phyloP scores from a whole-genome alignment of 2,888 invertebrate species.

The Euspilapteryx auroguttella region DNA sequence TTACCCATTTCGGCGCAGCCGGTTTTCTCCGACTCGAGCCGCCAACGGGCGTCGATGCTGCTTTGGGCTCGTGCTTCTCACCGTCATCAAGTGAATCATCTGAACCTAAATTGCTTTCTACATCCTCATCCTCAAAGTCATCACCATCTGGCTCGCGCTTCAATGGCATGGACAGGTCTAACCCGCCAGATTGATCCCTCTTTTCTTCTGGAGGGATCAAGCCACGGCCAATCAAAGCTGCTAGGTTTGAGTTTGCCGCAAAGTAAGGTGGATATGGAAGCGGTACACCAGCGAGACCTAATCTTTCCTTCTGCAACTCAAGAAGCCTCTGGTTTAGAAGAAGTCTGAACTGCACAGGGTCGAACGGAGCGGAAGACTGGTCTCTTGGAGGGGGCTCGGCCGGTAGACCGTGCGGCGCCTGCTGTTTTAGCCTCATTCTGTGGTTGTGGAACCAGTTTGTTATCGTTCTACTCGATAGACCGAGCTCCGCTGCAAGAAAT shows the following conservation, averaged over 20 bases:
- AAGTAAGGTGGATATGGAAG: constrained; percentile 78
- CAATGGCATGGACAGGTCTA: constrained; percentile 86
- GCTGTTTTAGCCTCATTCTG: constrained; percentile 95
- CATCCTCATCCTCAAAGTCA: constrained; percentile 80
- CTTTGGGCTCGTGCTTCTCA: constrained; percentile 62
- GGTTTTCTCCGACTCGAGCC: constrained; percentile 81
- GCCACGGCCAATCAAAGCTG: constrained; percentile 74
- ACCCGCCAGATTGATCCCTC: constrained; percentile 81
- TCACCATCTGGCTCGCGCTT: constrained; percentile 78
- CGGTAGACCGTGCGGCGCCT: constrained; percentile 76
- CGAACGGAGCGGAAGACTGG: constrained; percentile 77
- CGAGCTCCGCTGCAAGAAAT: constrained; percentile 88
- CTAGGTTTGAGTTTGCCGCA: constrained; percentile 74
- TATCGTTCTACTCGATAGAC: constrained; percentile 91
- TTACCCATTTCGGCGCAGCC: constrained; percentile 96
- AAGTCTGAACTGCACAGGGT: constrained; percentile 89
- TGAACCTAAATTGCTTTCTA: constrained; percentile 74
- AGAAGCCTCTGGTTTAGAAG: constrained; percentile 86
- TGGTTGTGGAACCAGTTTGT: constrained; percentile 99
- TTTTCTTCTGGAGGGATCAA: constrained; percentile 64
- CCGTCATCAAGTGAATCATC: constrained; percentile 62
- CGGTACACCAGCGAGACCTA: constrained; percentile 76
- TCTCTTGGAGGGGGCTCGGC: constrained; percentile 76
- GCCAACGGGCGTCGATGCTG: constrained; percentile 41
- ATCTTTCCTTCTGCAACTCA: constrained; percentile 83